phyloP scores from a whole-genome alignment of 2,888 invertebrate genomes.

The Exephanes ischioxanthus region DNA sequence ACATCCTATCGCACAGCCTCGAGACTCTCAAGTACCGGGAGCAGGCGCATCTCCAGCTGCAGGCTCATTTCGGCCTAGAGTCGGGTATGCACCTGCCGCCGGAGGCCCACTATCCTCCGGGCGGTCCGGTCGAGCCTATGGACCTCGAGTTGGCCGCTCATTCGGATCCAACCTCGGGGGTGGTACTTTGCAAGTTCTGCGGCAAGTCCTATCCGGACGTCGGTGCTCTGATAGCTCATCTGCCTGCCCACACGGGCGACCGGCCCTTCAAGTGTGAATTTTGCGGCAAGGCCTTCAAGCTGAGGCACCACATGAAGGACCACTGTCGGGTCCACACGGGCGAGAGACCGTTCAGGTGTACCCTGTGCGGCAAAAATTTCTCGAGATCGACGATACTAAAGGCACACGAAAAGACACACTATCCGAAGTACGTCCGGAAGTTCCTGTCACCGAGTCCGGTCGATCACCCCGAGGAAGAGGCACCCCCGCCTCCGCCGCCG shows the following conservation, averaged over 20 bases:
- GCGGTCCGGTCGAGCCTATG: slow-evolving; percentile 86
- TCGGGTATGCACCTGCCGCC: slow-evolving; percentile 83
- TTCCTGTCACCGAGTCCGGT: slow-evolving; percentile 95
- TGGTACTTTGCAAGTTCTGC: slow-evolving; percentile 96
- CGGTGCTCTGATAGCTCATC: slow-evolving; percentile 93
- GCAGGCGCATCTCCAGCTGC: slow-evolving; percentile 87
- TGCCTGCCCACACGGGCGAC: slow-evolving; percentile 96
- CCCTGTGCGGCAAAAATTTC: slow-evolving; percentile 95
- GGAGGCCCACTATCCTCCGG: slow-evolving; percentile 83
- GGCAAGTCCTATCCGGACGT: slow-evolving; percentile 97
- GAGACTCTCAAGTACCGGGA: slow-evolving; percentile 95
- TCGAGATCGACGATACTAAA: slow-evolving; percentile 96
- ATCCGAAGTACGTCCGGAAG: slow-evolving; percentile 95
- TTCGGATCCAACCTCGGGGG: slow-evolving; percentile 89
- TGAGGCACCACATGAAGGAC: slow-evolving; percentile 97
- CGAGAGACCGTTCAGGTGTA: slow-evolving; percentile 95
- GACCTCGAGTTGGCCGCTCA: slow-evolving; percentile 88
- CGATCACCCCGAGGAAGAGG: slow-evolving; percentile 92
- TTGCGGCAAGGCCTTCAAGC: slow-evolving; percentile 96
- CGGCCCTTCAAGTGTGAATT: slow-evolving; percentile 97
- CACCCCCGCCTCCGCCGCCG: slow-evolving; percentile 80
- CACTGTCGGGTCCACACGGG: slow-evolving; percentile 97
- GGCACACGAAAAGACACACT: slow-evolving; percentile 97
- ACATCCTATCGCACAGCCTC: slow-evolving; percentile 95
- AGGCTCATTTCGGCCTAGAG: slow-evolving; percentile 85